Conservation (phyloP, 2,888 invertebrate genomes). For the Rhamnusium bicolor region DNA sequence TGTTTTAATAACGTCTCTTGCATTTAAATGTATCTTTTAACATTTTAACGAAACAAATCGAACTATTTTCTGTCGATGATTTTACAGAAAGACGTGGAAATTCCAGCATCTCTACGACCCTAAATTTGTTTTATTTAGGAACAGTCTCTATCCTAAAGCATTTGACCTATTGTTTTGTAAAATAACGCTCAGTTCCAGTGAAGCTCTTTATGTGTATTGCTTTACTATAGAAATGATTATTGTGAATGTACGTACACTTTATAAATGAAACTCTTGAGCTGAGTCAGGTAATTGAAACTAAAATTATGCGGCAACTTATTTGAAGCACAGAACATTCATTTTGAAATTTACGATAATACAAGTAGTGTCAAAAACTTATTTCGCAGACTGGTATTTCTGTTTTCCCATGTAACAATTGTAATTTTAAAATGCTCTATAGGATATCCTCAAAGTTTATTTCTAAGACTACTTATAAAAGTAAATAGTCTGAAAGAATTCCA, state of each 20-base stretch:
- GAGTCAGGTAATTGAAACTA: neutral
- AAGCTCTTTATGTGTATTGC: neutral
- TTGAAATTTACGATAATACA: too few species aligned
- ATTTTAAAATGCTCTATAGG: too few species aligned
- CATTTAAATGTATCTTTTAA: constrained; percentile 44
- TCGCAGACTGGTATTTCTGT: too few species aligned
- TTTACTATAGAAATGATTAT: constrained; percentile 1
- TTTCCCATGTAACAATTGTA: too few species aligned
- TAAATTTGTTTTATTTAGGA: constrained; percentile 21
- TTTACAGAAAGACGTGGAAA: neutral
- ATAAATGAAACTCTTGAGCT: neutral
- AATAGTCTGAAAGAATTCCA: too few species aligned
- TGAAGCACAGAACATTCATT: too few species aligned
- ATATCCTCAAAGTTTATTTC: too few species aligned
- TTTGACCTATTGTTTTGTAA: constrained; percentile 4
- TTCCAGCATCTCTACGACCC: neutral
- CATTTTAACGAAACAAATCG: constrained; percentile 10
- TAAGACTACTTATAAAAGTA: too few species aligned
- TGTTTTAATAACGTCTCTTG: constrained; percentile 48
- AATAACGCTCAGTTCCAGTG: constrained; percentile 8
- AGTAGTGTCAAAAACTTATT: too few species aligned
- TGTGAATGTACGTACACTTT: neutral
- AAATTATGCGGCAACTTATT: neutral
- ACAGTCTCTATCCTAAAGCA: constrained; percentile 1
- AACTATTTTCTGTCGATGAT: constrained; percentile 10